Evolutionary conservation across 2,888 invertebrate species (phyloP).

Genomic region (Drosophila gaucha): DNA sequence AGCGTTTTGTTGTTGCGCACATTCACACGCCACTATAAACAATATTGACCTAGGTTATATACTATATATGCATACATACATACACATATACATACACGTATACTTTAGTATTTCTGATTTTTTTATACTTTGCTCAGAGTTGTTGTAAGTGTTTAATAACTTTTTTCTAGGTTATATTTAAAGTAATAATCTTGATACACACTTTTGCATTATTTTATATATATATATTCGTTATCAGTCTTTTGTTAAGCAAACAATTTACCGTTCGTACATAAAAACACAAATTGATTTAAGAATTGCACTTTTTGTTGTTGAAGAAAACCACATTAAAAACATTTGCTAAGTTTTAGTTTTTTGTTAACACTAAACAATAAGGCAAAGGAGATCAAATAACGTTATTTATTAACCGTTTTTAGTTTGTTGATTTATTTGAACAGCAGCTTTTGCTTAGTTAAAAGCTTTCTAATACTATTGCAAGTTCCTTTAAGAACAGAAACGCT

Average conservation of each 20-base stretch:
- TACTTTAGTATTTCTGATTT: slow-evolving; percentile 22
- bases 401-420: neutral
- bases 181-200: slow-evolving; percentile 12
- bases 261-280: slow-evolving; percentile 31
- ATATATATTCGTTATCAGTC: slow-evolving; percentile 49
- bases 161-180: slow-evolving; percentile 25
- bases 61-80: slow-evolving; percentile 28
- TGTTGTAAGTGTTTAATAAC: slow-evolving; percentile 8
- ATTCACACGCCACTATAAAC: slow-evolving; percentile 83
- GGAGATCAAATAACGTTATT: slow-evolving; percentile 47
- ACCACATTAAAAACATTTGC: slow-evolving; percentile 23
- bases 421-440: slow-evolving; percentile 22
- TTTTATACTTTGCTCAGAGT: neutral
- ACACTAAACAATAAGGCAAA: slow-evolving; percentile 63
- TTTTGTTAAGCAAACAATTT: slow-evolving; percentile 47
- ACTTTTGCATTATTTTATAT: slow-evolving; percentile 16
- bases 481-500: slow-evolving; percentile 36
- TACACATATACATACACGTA: slow-evolving; percentile 9
- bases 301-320: slow-evolving; percentile 52
- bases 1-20: slow-evolving; percentile 61
- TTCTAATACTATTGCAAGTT: slow-evolving; percentile 68
- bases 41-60: slow-evolving; percentile 84
- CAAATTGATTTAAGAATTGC: slow-evolving; percentile 68
- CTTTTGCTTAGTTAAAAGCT: slow-evolving; percentile 52
- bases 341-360: slow-evolving; percentile 21